Evolutionary conservation across 2,797 vertebrate genomes (phyloP).

Genomic region (Cuniculus paca): DNA sequence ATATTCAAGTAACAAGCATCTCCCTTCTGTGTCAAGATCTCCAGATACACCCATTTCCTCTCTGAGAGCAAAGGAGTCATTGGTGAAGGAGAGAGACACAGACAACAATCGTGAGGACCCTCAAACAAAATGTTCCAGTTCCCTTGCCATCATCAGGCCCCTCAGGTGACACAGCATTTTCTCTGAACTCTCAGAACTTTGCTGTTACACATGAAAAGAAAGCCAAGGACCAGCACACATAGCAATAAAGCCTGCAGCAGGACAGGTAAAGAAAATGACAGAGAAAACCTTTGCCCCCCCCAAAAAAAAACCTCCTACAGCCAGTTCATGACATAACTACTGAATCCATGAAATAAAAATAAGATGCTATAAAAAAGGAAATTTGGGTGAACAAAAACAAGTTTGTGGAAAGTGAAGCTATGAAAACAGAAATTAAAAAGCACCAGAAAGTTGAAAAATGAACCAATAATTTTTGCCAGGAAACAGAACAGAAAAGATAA

Average conservation of each 20-base stretch:
- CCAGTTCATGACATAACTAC: not conserved
- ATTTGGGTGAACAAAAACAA: constrained; percentile 24
- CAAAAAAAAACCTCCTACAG: not conserved
- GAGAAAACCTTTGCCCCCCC: not conserved
- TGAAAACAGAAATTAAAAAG: constrained; percentile 27
- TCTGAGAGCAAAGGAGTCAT: not conserved
- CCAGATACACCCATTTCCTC: not conserved
- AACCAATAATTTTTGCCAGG: not conserved
- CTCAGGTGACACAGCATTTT: not conserved
- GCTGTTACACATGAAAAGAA: not conserved
- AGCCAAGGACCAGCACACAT: not conserved
- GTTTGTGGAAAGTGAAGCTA: not conserved
- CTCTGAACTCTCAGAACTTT: too few relatives aligned
- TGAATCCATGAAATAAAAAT: not conserved
- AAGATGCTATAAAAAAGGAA: not conserved
- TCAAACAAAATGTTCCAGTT: not conserved
- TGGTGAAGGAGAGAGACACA: not conserved
- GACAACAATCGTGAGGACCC: not conserved
- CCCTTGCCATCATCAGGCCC: not conserved
- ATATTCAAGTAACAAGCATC: too few relatives aligned
- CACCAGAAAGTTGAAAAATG: constrained; percentile 24
- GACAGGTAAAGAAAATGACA: not conserved
- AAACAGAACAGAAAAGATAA: not conserved
- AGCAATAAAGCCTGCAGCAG: not conserved
- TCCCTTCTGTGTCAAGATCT: not conserved